Percentiles rank a stretch among this genome's conserved stretches.
phyloP scores from a whole-genome alignment of 1,140 invertebrate genomes.

The Holcopasites calliopsidis region DNA sequence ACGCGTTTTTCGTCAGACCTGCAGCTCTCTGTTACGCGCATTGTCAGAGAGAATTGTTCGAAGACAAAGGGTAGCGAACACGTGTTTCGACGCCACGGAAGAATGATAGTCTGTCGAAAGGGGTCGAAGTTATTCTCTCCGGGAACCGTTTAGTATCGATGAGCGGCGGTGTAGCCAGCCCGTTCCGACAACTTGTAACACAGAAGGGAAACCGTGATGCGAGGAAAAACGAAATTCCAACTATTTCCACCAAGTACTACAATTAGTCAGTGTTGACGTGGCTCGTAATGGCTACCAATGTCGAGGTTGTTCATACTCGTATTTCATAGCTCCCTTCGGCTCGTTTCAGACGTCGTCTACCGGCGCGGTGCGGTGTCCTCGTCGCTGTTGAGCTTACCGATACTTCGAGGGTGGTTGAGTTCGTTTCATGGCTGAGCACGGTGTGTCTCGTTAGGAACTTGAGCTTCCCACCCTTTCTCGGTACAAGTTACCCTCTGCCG shows the following conservation, averaged over 20 bases:
- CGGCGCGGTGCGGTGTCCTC: slow-evolving; percentile 26
- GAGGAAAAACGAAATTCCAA: slow-evolving; percentile 59
- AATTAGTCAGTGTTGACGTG: slow-evolving; percentile 68
- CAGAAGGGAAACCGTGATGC: not conserved
- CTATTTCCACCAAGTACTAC: slow-evolving; percentile 50
- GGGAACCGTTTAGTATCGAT: slow-evolving; percentile 30
- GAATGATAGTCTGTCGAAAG: slow-evolving; percentile 39
- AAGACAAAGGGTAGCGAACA: not conserved
- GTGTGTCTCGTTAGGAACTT: slow-evolving; percentile 75
- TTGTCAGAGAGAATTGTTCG: not conserved
- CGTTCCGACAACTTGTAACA: not conserved
- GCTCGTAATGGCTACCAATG: slow-evolving; percentile 59
- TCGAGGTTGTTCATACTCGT: slow-evolving; percentile 69
- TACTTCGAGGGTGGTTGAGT: slow-evolving; percentile 68
- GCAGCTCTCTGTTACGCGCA: slow-evolving; percentile 2
- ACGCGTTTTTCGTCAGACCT: not conserved
- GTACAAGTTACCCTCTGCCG: slow-evolving; percentile 49
- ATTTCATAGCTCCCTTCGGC: slow-evolving; percentile 64
- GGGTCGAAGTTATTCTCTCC: slow-evolving; percentile 12
- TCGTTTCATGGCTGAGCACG: slow-evolving; percentile 70
- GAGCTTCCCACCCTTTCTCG: slow-evolving; percentile 57
- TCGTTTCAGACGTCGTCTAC: slow-evolving; percentile 49
- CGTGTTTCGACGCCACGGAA: slow-evolving; percentile 27
- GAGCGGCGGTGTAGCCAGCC: not conserved
- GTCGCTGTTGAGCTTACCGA: slow-evolving; percentile 30